Base-by-base conservation (phyloP, 1,140 invertebrate species). In the Notospermus geniculatus region DNA sequence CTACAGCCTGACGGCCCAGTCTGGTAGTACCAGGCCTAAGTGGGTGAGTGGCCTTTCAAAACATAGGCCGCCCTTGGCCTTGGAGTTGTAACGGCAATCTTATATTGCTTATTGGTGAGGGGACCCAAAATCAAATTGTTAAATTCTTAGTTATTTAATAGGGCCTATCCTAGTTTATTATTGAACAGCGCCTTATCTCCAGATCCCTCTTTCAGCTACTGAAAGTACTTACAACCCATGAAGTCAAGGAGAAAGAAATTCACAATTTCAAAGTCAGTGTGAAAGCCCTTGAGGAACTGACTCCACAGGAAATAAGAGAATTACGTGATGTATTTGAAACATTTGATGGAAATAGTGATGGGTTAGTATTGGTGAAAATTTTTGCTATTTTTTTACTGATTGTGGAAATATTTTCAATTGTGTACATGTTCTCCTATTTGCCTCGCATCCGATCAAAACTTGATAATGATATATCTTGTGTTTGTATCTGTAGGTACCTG, bases 241-340 rank as follows among this genome's bases (percentile, higher is more conserved):
- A 71, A 54, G 77, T 74, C 1, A 63, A 76, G 57, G 71, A 76
- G 53, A 76, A 72, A 54, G 76, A 79, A 46, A 57, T 79, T 27
- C 73, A 77, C 71, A 74, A 74, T 22, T 66, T 75, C n/a, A 77
- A 74, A 69, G 72, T 79, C 1, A 71, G 72, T 5, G 70, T 64
- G 27, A 68, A 70, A 64, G 70, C 75, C 4, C 58, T 79, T 9
- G 68, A 76, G 15, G 61, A 77, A 50, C 57, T 78, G 9, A 78
- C 74, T n/a, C 65, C 78, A 45, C 71, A 76, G 46, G 78, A 80
- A 67, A 75, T 80, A 7, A 62, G 74, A 61, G 78, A 80, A 63
- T 64, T 80, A 2, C 60, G 71, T 53, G 57, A 70, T 32, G 74
- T 78, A 11, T 80, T 80, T 72, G 75, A 80, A 62, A 66, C 76